Conservation (phyloP, 2,113 vertebrate genomes). For the Scortum barcoo region DNA sequence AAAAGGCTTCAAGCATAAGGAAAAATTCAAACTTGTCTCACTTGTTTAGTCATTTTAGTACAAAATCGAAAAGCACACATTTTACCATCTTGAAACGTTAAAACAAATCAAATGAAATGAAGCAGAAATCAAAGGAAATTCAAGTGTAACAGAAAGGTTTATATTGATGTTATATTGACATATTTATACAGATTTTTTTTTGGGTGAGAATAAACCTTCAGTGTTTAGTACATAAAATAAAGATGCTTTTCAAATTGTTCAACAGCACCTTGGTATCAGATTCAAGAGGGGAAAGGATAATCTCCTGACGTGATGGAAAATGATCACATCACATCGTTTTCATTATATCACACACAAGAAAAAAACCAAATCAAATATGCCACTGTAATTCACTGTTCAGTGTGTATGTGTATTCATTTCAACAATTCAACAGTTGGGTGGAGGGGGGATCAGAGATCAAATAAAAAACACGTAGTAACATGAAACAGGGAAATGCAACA, state of each 20-base stretch:
- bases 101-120: conserved; percentile 44
- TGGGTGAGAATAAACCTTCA: conserved; percentile 58
- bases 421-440: conserved; percentile 51
- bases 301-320: conserved; percentile 80
- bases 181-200: conserved; percentile 70
- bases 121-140: conserved; percentile 61
- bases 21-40: conserved; percentile 25
- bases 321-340: conserved; percentile 20
- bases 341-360: conserved; percentile 24
- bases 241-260: conserved; percentile 84
- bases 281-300: conserved; percentile 90
- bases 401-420: conserved; percentile 55
- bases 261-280: conserved; percentile 93
- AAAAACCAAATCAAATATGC: conserved; percentile 35
- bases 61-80: conserved; percentile 67
- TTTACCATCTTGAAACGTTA: conserved; percentile 53
- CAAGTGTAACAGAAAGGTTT: conserved; percentile 81
- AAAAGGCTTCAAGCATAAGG: conserved; percentile 25
- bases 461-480: conserved; percentile 29
- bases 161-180: conserved; percentile 78
- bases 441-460: conserved; percentile 33
- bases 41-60: conserved; percentile 72
- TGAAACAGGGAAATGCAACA: conserved; percentile 46
- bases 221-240: conserved; percentile 71
- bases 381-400: conserved; percentile 57